Evolutionary conservation across 2,113 vertebrate species (phyloP), one percentile per base, ranked within the genome.

Genomic region (Phaetusa simplex): DNA sequence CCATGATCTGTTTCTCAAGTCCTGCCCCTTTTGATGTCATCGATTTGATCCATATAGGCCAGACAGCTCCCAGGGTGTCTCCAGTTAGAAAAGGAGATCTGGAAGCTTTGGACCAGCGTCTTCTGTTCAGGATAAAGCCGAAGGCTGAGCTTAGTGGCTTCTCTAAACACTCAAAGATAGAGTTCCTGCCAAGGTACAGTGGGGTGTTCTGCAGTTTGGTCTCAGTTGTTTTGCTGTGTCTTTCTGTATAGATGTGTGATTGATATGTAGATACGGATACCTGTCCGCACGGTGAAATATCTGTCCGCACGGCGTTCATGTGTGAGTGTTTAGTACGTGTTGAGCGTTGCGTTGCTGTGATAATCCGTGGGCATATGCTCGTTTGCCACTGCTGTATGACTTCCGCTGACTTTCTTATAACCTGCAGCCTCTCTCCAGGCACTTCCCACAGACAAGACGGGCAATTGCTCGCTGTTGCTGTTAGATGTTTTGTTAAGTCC

Each of bases 21-120:
- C 97, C 96, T 67, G 87, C 95, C 96, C 95, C 88, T 82, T 92
- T 85, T 95, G 91, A 86, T 82, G 89, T 97, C 95, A 97, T 81
- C 66, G 0, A 16, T 78, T 7, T 6, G 26, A 84, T 95, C 94
- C 96, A 83, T 91, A 96, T 87, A 97, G 94, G 82, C 94, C 94
- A 91, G 89, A 95, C 80, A 95, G 90, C 82, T 96, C 96, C 93
- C n/a, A 6, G 5, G 5, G 22, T 12, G 14, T 55, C 80, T n/a
- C 6, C 91, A 82, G 50, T 82, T 81, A 92, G 84, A 49, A 71
- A 67, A 61, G 80, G 70, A 45, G 82, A 61, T 2, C 70, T 8
- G 47, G 7, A 8, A 56, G 40, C 70, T 71, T 15, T 32, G 64
- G 79, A 55, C 45, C 84, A 52, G 32, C 30, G 12, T 1, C 82